Evolutionary conservation across 1,140 invertebrate genomes (phyloP).

Genomic region (Potamilus streckersoni): DNA sequence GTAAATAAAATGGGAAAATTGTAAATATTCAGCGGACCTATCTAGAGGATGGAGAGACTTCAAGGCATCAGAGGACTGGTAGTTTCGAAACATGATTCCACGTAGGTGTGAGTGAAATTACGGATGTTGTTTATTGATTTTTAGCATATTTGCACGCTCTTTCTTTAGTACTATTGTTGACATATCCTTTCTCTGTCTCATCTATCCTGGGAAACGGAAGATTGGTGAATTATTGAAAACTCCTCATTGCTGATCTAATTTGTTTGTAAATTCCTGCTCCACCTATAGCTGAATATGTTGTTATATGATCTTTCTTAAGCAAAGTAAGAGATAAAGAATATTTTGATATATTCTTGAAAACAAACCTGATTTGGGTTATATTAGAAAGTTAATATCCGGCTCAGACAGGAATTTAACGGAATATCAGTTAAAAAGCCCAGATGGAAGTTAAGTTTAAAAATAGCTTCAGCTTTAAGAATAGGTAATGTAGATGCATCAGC

Average conservation of each 20-base stretch:
- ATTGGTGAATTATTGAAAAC: constrained; percentile 16
- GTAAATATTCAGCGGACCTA: constrained; percentile 1
- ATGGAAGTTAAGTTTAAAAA: too few relatives aligned
- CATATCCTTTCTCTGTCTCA: constrained; percentile 8
- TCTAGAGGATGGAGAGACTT: constrained; percentile 2
- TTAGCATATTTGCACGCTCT: constrained; percentile 30
- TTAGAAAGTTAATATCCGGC: too few relatives aligned
- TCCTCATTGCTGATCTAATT: constrained; percentile 16
- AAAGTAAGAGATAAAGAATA: too few relatives aligned
- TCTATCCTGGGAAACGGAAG: constrained; percentile 10
- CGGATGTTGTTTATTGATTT: constrained; percentile 16
- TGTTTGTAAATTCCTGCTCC: constrained; percentile 13
- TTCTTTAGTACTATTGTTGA: constrained; percentile 23
- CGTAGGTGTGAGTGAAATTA: constrained; percentile 13
- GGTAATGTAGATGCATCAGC: too few relatives aligned
- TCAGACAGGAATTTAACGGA: too few relatives aligned
- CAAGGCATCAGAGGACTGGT: neutral
- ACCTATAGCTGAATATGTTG: constrained; percentile 20
- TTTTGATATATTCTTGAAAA: too few relatives aligned
- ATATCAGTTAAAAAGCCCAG: too few relatives aligned
- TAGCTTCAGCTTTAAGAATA: too few relatives aligned
- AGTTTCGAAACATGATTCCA: constrained; percentile 12
- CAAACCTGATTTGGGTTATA: too few relatives aligned
- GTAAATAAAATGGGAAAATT: constrained; percentile 11
- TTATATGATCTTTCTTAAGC: too few relatives aligned